Percentiles rank a stretch among this genome's conserved stretches.
Evolutionary conservation across 2,888 invertebrate genomes (phyloP).

Genomic region (Agelastica alni): DNA sequence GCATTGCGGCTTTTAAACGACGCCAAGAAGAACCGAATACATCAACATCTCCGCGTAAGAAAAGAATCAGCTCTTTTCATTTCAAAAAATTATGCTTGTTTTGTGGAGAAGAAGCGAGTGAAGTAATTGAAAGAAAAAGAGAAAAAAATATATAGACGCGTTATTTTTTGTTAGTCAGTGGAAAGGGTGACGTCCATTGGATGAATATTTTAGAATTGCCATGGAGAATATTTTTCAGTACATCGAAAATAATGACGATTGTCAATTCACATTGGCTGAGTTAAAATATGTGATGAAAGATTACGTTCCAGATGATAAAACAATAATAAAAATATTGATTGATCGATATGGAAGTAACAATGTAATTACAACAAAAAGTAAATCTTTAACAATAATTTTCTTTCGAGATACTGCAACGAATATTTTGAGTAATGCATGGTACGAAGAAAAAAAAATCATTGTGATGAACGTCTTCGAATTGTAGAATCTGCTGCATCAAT

Average conservation of each 20-base stretch:
- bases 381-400: constrained; percentile 40
- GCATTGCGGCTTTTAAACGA: constrained; percentile 4
- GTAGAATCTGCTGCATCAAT: constrained; percentile 52
- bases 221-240: constrained; percentile 30
- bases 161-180: constrained; percentile 44
- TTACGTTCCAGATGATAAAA: constrained; percentile 30
- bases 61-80: not conserved
- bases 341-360: constrained; percentile 41
- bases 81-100: not conserved
- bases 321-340: constrained; percentile 43
- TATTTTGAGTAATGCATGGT: constrained; percentile 18
- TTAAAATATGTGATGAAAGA: constrained; percentile 38
- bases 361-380: constrained; percentile 38
- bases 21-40: not conserved
- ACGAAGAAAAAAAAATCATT: constrained; percentile 32
- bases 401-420: constrained; percentile 1
- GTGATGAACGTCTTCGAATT: constrained; percentile 47
- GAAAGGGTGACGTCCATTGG: not conserved
- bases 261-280: constrained; percentile 51
- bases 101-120: not conserved
- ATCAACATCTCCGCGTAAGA: not conserved
- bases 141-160: constrained; percentile 30
- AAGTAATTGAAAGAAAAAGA: constrained; percentile 6
- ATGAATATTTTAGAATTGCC: not conserved
- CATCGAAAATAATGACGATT: constrained; percentile 42